Conservation (phyloP, 2,113 vertebrate genomes). For the Hystrix brachyura region DNA sequence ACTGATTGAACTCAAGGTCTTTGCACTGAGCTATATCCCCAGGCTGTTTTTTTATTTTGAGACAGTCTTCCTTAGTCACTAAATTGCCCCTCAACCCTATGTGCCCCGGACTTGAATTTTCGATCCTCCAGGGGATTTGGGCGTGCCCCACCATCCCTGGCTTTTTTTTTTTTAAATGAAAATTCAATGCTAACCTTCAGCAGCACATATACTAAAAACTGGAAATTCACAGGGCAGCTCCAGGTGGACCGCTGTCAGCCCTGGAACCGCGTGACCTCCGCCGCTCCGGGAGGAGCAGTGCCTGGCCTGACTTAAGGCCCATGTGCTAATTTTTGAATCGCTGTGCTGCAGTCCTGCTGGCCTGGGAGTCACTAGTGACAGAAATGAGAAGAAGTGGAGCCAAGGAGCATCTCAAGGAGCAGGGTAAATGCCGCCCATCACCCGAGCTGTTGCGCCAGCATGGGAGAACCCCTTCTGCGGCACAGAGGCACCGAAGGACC, state of each 20-base stretch:
- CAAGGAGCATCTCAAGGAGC: constrained; percentile 77
- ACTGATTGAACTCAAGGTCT: neutral
- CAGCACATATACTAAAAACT: neutral
- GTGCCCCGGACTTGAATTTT: neutral
- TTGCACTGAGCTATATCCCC: neutral
- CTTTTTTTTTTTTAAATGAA: no score
- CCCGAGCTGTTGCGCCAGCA: constrained; percentile 83
- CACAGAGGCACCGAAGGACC: constrained; percentile 93
- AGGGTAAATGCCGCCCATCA: constrained; percentile 88
- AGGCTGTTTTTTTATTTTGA: neutral
- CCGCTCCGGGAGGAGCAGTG: neutral
- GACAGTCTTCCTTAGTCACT: neutral
- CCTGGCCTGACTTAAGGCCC: neutral
- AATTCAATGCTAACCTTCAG: no score
- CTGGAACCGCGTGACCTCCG: fast-evolving
- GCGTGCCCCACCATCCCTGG: neutral
- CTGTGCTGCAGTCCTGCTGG: neutral
- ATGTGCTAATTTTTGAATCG: neutral
- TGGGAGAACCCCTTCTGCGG: constrained; percentile 87
- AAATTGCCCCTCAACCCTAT: neutral
- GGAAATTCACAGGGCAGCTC: neutral
- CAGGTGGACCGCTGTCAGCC: neutral
- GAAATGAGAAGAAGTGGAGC: neutral
- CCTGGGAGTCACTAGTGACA: neutral
- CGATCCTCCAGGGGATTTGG: neutral